Evolutionary conservation across 2,113 vertebrate species (phyloP), one percentile per base, ranked within the genome.

Genomic region (Ptilonorhynchus violaceus): DNA sequence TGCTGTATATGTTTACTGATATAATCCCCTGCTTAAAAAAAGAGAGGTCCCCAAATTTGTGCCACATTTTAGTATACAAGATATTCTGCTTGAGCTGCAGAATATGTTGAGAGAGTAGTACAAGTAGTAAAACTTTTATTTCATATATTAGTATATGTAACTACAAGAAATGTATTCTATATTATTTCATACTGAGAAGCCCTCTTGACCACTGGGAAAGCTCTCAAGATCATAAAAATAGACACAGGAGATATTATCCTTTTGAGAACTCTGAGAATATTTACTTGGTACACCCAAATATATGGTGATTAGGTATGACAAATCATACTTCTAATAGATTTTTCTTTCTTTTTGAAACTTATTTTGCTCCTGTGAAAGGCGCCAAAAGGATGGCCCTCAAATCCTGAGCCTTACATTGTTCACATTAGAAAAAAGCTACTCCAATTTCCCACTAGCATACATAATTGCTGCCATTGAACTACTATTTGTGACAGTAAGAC

Each of bases 391-490:
- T 4, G 4, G 44, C 12, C 31, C 39, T 86, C 68, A 64, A 92
- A 93, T 37, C 14, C 56, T 41, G 66, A 94, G 80, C 31, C 58
- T 44, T 75, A 17, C 41, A 75, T 89, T 92, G 62, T 79, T 89
- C 77, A 35, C 21, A 4, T 63, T 27, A 82, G 66, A 89, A 68
- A 64, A 92, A 82, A 75, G 31, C 69, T 39, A 41, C 11, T 41
- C 84, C 28, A 62, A 46, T 89, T 95, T 95, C 81, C 93, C 74
- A 67, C 52, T 68, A 75, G 66, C 6, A 0, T 79, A 50, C 49
- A 55, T 92, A 94, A 93, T 90, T 63, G 67, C 68, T 93, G 59
- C 70, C 58, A 90, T 33, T 84, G 90, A 90, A 60, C 58, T 64
- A 22, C 70, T 94, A 19, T 67, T 69, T 95, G 85, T 67, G 67